Evolutionary conservation across 2,797 vertebrate genomes (phyloP).

Genomic region (Acanthurus leucopareius): DNA sequence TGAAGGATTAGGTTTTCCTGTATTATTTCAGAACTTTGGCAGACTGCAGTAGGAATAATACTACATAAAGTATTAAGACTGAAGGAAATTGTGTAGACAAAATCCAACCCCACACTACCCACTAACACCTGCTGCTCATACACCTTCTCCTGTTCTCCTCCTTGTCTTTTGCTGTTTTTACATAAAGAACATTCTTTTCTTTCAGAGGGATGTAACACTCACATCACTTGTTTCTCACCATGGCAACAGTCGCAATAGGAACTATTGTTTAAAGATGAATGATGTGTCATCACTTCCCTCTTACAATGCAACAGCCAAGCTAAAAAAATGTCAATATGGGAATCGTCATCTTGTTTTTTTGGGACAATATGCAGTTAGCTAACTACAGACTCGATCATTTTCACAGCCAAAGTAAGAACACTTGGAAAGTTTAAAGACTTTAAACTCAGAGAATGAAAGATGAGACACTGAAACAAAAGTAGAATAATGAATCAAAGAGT

Average conservation of each 20-base stretch:
- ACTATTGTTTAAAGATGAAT: not conserved
- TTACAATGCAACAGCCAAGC: not conserved
- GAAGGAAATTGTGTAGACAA: no score
- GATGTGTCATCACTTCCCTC: not conserved
- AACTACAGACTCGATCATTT: not conserved
- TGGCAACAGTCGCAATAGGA: not conserved
- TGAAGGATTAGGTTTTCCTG: not conserved
- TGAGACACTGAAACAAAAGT: not conserved
- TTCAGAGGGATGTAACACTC: no score
- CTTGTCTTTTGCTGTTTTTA: no score
- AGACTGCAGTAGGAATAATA: no score
- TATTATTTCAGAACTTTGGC: not conserved
- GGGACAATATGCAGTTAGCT: not conserved
- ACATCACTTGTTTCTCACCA: not conserved
- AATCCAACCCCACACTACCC: no score
- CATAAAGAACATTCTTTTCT: no score
- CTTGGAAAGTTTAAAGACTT: not conserved
- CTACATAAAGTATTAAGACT: no score
- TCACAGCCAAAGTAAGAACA: not conserved
- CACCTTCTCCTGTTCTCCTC: no score
- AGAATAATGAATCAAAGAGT: not conserved
- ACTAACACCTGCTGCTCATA: no score
- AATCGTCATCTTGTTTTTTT: not conserved
- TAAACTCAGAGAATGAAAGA: not conserved
- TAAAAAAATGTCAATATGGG: not conserved